Base-by-base conservation (phyloP, 2,113 vertebrate genomes). In the Cyanoliseus patagonus region DNA sequence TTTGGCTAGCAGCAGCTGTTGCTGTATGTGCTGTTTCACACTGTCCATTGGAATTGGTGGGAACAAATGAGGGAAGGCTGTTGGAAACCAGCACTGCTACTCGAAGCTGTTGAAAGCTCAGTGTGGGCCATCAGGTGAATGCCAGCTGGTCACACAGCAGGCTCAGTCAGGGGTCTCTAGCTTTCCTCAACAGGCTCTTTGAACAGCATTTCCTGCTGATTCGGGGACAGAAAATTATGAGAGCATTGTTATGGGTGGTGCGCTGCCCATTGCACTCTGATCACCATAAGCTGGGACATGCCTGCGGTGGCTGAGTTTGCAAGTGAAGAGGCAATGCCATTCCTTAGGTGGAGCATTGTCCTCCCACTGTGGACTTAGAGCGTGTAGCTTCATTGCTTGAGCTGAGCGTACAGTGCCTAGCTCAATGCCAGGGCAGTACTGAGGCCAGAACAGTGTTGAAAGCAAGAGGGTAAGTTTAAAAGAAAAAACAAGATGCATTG, bases 251-350 rank as follows among this genome's bases (percentile, higher is more conserved):
- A 18, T 9, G 23, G 25, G 15, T 33, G 41, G 64, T 22, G 5
- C 6, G 2, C 2, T 28, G n/a, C 42, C 39, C 14, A 2, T 0
- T 30, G 52, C 59, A 6, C 2, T 55, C 22, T 4, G 18, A 9
- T 13, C 20, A 23, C 41, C 22, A 24, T 35, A 72, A 35, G 66
- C 16, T 57, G 66, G 28, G 53, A 16, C 15, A 5, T 25, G 19
- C 5, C 9, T 28, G 11, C 6, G 6, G 47, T 20, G 27, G 16
- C 37, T 2, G 11, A 22, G 16, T 7, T n/a, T 55, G 53, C 59
- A 83, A 15, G 28, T 17, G 5, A 67, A 16, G 33, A 42, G 18
- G 22, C 2, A 3, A 15, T 28, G 15, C 44, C 2, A 1, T 17
- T 80, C 33, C 19, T 30, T 22, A 7, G 0, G 10, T 25, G 51